Conservation (phyloP, 30 jellyfish, hydroid and myxozoan species). For the Phacellophora camtschatica region DNA sequence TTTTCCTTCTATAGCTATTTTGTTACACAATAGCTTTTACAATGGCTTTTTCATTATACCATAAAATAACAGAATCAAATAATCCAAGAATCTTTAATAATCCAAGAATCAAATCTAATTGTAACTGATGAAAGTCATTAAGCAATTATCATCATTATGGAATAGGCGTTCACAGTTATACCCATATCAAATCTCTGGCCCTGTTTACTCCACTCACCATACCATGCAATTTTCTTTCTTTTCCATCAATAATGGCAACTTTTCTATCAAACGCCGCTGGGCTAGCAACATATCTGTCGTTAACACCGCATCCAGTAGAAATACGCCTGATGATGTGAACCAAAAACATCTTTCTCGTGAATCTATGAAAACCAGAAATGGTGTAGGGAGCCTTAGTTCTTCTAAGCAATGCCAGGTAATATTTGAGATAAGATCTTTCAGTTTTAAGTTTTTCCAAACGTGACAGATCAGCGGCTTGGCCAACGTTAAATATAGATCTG, state of each 20-base stretch:
- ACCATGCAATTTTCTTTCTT: neutral
- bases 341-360: neutral
- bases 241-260: constrained; percentile 43
- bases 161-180: too few relatives aligned
- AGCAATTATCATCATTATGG: too few relatives aligned
- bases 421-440: neutral
- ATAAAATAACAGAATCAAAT: too few relatives aligned
- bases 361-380: neutral
- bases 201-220: constrained; percentile 19
- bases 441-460: neutral
- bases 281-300: constrained; percentile 20
- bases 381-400: constrained; percentile 5
- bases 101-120: too few relatives aligned
- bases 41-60: too few relatives aligned
- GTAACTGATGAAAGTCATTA: too few relatives aligned
- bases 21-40: too few relatives aligned
- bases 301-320: constrained; percentile 31
- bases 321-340: constrained; percentile 32
- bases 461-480: constrained; percentile 19
- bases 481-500: constrained; percentile 18
- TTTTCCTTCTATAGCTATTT: too few relatives aligned
- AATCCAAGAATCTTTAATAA: too few relatives aligned
- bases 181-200: neutral
- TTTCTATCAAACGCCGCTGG: constrained; percentile 34
- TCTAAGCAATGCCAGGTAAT: neutral